phyloP scores from a whole-genome alignment of 2,888 invertebrate genomes.

The Lasioglossum oenotherae region DNA sequence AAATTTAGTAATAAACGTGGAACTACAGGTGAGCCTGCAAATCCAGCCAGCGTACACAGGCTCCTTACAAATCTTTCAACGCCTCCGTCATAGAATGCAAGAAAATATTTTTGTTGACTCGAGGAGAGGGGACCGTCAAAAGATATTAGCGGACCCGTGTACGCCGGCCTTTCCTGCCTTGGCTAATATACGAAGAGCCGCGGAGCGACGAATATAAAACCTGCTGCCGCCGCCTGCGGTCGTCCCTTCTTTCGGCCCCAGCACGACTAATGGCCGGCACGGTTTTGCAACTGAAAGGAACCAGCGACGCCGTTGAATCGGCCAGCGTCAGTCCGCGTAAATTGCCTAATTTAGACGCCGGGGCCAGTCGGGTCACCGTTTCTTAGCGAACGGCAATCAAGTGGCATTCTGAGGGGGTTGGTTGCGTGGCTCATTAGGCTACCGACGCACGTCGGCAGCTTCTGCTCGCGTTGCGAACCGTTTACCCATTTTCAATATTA shows the following conservation, averaged over 20 bases:
- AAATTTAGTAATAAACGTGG: background rate
- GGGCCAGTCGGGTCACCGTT: slow-evolving; percentile 69
- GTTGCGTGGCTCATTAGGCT: slow-evolving; percentile 63
- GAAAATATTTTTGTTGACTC: slow-evolving; percentile 59
- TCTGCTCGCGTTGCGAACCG: slow-evolving; percentile 1
- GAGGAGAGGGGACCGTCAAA: slow-evolving; percentile 52
- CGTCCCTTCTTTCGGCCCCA: slow-evolving; percentile 52
- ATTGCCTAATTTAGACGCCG: slow-evolving; percentile 79
- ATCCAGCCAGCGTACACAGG: background rate
- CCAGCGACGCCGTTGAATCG: slow-evolving; percentile 60
- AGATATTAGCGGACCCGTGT: slow-evolving; percentile 62
- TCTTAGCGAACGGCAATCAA: slow-evolving; percentile 61
- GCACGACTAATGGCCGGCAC: slow-evolving; percentile 67
- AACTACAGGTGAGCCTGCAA: background rate
- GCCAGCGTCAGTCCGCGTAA: slow-evolving; percentile 70
- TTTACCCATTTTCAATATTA: slow-evolving; percentile 28
- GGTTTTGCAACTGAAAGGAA: slow-evolving; percentile 67
- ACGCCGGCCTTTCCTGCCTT: slow-evolving; percentile 56
- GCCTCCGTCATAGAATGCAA: slow-evolving; percentile 51
- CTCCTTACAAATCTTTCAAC: slow-evolving; percentile 53
- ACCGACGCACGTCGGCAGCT: slow-evolving; percentile 37
- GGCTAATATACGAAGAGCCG: slow-evolving; percentile 59
- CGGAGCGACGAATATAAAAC: slow-evolving; percentile 70
- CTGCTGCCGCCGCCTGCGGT: slow-evolving; percentile 53
- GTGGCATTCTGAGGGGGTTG: slow-evolving; percentile 33